Evolutionary conservation across 2,888 invertebrate species (phyloP), one percentile per base, ranked within the genome.

Genomic region (Schizotus pectinicornis): DNA sequence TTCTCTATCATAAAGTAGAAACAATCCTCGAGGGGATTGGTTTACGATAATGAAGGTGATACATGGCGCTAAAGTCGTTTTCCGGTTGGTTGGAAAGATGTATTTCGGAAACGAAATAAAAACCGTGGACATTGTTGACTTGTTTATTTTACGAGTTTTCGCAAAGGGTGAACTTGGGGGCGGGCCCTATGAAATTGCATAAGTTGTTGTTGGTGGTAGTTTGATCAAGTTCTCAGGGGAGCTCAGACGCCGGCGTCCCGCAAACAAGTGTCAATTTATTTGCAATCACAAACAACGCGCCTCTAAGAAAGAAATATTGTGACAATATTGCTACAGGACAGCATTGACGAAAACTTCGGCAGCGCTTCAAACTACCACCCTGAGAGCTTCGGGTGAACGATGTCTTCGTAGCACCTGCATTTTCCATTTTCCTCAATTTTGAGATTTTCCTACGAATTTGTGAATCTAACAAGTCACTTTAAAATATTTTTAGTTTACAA

Each of bases 1-100:
- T 41, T 13, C 22, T 56, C 56, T 48, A 56, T 56, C 56, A 56
- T 56, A 56, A 56, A 56, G 42, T 48, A 55, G 47, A 38, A 55
- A 56, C 56, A 56, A 49, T 49, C 12, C 56, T 49, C 43, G 7
- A 12, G 42, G 41, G 56, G 43, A 49, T 56, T 37, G 56, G 56
- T 56, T 56, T 49, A 49, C 56, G 48, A 49, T 56, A 49, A 56
- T 56, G 43, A 56, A 45, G 53, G 38, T 46, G 53, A 43, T 51
- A 31, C 37, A 51, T 37, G 35, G 13, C 36, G 34, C 22, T 56
- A 38, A 45, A 46, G 42, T 35, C 49, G 37, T 56, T 56, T 49
- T 46, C 46, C 12, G 22, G 35, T 37, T 41, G 43, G 32, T 42
- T 51, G 33, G 11, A n/a, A 37, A 22, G n/a, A 42, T 42, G 39